Percentiles rank a stretch among this genome's conserved stretches.
phyloP scores from a whole-genome alignment of 2,888 invertebrate genomes.

The Xanthia icteritia region DNA sequence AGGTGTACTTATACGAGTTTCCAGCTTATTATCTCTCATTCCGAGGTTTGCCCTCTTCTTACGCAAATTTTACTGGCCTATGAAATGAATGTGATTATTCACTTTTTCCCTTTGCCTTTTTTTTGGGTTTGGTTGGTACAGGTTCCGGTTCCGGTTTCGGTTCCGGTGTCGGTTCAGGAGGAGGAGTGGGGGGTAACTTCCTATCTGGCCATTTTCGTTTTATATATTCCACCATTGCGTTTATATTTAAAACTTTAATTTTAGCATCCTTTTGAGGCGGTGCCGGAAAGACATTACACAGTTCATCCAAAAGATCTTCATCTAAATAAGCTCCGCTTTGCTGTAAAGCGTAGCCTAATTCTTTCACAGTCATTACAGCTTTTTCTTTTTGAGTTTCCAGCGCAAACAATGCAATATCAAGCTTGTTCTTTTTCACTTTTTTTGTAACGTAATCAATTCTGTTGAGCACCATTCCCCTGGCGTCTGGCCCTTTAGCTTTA shows the following conservation, averaged over 20 bases:
- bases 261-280: slow-evolving; percentile 67
- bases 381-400: slow-evolving; percentile 74
- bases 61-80: too few relatives aligned
- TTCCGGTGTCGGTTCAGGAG: slow-evolving; percentile 73
- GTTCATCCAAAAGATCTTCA: slow-evolving; percentile 73
- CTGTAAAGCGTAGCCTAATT: slow-evolving; percentile 66
- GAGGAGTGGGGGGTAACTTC: slow-evolving; percentile 74
- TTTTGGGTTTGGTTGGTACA: not conserved
- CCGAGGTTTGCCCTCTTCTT: too few relatives aligned
- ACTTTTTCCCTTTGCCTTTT: slow-evolving; percentile 16
- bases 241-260: slow-evolving; percentile 72
- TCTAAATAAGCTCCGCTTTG: slow-evolving; percentile 70
- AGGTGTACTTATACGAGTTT: too few relatives aligned
- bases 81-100: not conserved
- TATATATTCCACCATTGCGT: slow-evolving; percentile 75
- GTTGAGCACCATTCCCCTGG: slow-evolving; percentile 76
- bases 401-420: slow-evolving; percentile 76
- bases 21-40: too few relatives aligned
- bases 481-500: slow-evolving; percentile 68
- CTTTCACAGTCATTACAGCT: slow-evolving; percentile 67
- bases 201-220: slow-evolving; percentile 82
- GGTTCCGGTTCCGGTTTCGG: slow-evolving; percentile 1
- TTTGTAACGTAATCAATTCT: slow-evolving; percentile 76
- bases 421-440: slow-evolving; percentile 70
- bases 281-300: slow-evolving; percentile 74